Percentiles rank a stretch among this genome's conserved stretches.
Conservation (phyloP, 1,140 invertebrate genomes). For the Drosophila kikkawai region DNA sequence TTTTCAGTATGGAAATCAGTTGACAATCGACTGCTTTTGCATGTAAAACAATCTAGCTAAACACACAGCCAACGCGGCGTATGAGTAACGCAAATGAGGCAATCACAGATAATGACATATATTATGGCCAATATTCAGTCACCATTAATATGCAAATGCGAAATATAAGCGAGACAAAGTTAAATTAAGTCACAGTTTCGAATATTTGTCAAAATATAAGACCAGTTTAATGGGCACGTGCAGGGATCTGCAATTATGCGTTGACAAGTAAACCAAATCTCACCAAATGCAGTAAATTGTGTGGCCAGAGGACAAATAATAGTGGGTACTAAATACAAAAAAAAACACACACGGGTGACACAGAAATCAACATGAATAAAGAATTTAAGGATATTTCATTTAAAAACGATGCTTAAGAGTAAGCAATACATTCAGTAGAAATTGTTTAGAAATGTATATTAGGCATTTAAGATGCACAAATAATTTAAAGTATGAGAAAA, state of each 20-base stretch:
- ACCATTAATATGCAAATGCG: conserved; percentile 25
- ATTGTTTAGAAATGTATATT: neutral
- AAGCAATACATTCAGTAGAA: neutral
- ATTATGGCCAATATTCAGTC: conserved; percentile 8
- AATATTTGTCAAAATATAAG: neutral
- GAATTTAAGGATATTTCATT: neutral
- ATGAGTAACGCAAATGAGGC: conserved; percentile 16
- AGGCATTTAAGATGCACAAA: neutral
- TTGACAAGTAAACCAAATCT: conserved; percentile 6
- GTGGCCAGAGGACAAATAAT: neutral
- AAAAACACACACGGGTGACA: neutral
- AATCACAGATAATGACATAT: conserved; percentile 27
- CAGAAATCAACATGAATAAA: neutral
- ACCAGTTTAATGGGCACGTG: neutral
- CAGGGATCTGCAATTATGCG: conserved; percentile 1
- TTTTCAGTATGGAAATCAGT: conserved; percentile 11
- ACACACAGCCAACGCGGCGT: conserved; percentile 1
- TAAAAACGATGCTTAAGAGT: neutral
- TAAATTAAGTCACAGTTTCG: conserved; percentile 11
- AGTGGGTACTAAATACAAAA: neutral
- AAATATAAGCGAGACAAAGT: conserved; percentile 6
- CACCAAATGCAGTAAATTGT: neutral
- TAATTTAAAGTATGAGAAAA: no score
- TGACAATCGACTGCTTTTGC: conserved; percentile 12
- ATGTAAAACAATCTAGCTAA: conserved; percentile 7